Conservation (phyloP, 2,888 invertebrate species). For the Drosophila glabriapex region DNA sequence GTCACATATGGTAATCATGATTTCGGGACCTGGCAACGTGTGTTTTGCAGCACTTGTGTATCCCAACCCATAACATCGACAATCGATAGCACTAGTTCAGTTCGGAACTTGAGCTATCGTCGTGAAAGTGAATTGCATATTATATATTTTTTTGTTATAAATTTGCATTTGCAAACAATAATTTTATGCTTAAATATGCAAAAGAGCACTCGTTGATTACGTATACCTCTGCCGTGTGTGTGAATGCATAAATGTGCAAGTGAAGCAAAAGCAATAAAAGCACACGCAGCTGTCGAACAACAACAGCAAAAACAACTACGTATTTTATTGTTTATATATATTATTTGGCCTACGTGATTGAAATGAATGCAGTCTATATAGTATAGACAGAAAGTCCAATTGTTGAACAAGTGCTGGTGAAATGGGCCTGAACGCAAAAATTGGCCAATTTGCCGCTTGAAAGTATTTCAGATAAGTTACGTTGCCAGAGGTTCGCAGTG, state of each 20-base stretch:
- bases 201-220: not conserved
- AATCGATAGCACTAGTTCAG: conserved; percentile 44
- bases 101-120: conserved; percentile 29
- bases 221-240: not conserved
- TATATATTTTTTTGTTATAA: conserved; percentile 28
- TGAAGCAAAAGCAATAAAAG: conserved; percentile 9
- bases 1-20: not conserved
- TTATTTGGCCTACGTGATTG: conserved; percentile 75
- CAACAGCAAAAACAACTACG: conserved; percentile 40
- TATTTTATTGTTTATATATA: conserved; percentile 51
- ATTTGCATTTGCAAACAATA: conserved; percentile 45
- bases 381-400: conserved; percentile 36
- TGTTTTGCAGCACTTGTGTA: conserved; percentile 1
- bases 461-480: conserved; percentile 40
- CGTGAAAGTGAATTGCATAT: conserved; percentile 52
- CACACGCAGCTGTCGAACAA: conserved; percentile 38
- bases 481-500: conserved; percentile 55
- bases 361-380: conserved; percentile 45
- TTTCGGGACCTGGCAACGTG: not conserved
- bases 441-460: conserved; percentile 38
- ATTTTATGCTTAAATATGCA: conserved; percentile 7
- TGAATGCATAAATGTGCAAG: conserved; percentile 8
- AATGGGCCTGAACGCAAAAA: conserved; percentile 46
- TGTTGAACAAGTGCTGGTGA: conserved; percentile 37
- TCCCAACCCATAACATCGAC: not conserved